Percentiles rank a stretch among this genome's conserved stretches.
phyloP scores from a whole-genome alignment of 2,797 vertebrate genomes.

The Nothura maculosa region DNA sequence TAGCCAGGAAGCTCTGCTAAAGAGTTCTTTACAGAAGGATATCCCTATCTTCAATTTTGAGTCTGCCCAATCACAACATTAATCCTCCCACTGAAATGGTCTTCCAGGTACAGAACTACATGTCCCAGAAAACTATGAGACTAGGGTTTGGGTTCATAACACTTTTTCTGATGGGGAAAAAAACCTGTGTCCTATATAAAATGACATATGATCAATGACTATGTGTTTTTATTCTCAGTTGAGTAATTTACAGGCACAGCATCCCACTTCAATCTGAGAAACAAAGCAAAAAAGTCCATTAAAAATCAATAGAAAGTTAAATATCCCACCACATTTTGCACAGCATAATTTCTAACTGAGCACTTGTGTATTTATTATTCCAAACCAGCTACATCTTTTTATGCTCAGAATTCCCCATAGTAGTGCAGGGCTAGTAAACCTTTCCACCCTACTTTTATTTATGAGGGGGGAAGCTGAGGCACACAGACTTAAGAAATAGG shows the following conservation, averaged over 20 bases:
- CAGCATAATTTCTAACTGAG: background rate
- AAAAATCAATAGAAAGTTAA: constrained; percentile 55
- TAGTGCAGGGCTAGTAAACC: background rate
- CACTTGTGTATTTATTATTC: constrained; percentile 32
- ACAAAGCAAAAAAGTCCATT: constrained; percentile 47
- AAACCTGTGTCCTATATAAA: background rate
- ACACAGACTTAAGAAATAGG: background rate
- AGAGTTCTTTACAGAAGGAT: constrained; percentile 28
- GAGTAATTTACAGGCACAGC: constrained; percentile 20
- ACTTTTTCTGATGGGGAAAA: constrained; percentile 12
- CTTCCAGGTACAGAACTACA: background rate
- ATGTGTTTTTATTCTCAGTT: background rate
- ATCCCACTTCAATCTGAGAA: constrained; percentile 26
- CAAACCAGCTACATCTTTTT: constrained; percentile 16
- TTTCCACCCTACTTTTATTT: constrained; percentile 3
- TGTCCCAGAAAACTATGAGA: constrained; percentile 2
- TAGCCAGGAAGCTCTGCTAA: constrained; percentile 36
- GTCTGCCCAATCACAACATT: background rate
- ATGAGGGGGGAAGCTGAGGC: background rate
- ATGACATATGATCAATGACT: constrained; percentile 28
- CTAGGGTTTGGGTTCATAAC: constrained; percentile 19
- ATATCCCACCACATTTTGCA: background rate
- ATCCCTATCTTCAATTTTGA: constrained; percentile 9
- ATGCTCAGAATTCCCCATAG: background rate
- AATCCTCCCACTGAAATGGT: constrained; percentile 12